phyloP scores from a whole-genome alignment of 2,888 invertebrate species.

The Oligia strigilis region DNA sequence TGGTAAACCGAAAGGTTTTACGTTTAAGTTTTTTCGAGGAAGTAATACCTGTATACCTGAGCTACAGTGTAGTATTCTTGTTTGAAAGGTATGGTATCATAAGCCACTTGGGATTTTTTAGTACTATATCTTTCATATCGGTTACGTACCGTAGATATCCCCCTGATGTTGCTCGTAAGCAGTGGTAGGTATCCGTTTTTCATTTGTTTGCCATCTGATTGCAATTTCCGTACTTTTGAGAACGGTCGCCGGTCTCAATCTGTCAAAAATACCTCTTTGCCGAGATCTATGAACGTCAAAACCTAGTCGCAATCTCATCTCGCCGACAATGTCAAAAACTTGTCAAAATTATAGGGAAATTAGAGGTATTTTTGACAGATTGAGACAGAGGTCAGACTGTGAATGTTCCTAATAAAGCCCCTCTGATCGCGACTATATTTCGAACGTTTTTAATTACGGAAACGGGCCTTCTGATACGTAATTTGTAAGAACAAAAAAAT shows the following conservation, averaged over 20 bases:
- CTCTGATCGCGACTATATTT: too few relatives aligned
- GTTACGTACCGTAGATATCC: too few relatives aligned
- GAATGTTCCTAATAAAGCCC: too few relatives aligned
- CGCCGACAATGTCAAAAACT: too few relatives aligned
- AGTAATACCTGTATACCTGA: neutral
- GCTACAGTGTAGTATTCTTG: neutral
- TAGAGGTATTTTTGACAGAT: too few relatives aligned
- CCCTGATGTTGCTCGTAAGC: neutral
- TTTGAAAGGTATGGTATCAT: neutral
- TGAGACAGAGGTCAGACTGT: too few relatives aligned
- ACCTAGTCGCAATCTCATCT: too few relatives aligned
- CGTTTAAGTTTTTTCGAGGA: neutral
- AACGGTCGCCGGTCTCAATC: neutral
- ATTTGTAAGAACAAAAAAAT: neutral
- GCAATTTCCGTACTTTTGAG: neutral
- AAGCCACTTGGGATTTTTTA: neutral
- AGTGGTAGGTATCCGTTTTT: neutral
- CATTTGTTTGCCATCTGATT: neutral
- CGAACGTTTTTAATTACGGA: neutral
- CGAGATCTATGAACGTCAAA: too few relatives aligned
- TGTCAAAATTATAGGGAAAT: too few relatives aligned
- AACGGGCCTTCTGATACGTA: neutral
- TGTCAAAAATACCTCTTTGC: neutral
- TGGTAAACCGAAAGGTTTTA: too few relatives aligned
- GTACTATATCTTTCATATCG: neutral